Evolutionary conservation across 2,797 vertebrate species (phyloP), one percentile per base, ranked within the genome.

Genomic region (Periophthalmus magnuspinnatus): DNA sequence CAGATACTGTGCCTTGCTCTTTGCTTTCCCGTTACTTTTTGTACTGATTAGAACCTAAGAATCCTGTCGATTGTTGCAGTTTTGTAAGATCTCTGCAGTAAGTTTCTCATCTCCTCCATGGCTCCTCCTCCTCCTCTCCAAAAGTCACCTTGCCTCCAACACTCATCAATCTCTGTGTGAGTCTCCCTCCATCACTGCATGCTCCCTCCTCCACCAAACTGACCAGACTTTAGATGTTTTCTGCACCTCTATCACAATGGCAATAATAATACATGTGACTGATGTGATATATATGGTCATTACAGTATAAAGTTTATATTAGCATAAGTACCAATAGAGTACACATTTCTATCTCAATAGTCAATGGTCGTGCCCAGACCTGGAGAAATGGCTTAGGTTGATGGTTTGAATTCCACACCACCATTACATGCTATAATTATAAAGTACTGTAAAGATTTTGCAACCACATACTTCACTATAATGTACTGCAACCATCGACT

Each of bases 91-190:
- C 66, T 82, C 63, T 59, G 68, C 63, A 38, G 64, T 65, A 77
- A 77, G 38, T 67, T 76, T 81, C 32, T 66, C 74, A 65, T 69
- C 69, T 34, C 54, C 63, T 67, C 41, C 36, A 69, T 68, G 57
- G 60, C 78, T 70, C 67, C 78, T 72, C 74, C 77, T 68, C 59
- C 63, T 72, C 45, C 75, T 61, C 71, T 91, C 82, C 75, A 88
- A 80, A 86, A 87, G 88, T 93, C 91, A 92, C 88, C 91, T 94
- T 93, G 86, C 72, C 70, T 77, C 66, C 64, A 76, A n/a, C 86
- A 75, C 81, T 91, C 88, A 91, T 88, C 88, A 89, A 61, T 91
- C 88, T 91, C 85, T 81, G 79, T 65, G 68, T 76, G 76, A 78
- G 84, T 87, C 80, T 77, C 88, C 82, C 83, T 80, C 84, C 80